Percentiles rank a stretch among this genome's conserved stretches.
phyloP scores from a whole-genome alignment of 2,113 vertebrate genomes.

The Malurus cyaneus region DNA sequence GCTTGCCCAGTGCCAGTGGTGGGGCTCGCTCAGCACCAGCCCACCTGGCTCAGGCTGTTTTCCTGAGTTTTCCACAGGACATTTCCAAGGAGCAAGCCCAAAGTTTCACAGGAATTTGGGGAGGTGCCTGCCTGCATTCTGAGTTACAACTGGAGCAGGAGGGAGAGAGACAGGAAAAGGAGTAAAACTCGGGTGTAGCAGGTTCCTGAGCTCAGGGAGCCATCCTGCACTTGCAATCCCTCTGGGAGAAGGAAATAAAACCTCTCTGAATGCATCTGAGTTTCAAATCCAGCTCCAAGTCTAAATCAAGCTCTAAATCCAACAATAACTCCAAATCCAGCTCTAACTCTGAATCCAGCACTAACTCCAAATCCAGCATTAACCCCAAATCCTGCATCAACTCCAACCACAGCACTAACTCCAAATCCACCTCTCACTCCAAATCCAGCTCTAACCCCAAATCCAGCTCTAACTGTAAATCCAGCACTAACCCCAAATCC shows the following conservation, averaged over 20 bases:
- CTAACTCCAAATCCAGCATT: too few relatives aligned
- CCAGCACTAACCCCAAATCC: too few relatives aligned
- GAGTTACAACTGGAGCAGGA: background rate
- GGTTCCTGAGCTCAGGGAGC: background rate
- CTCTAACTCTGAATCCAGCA: too few relatives aligned
- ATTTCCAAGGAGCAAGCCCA: background rate
- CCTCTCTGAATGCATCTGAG: background rate
- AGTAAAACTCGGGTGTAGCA: background rate
- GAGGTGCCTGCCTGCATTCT: background rate
- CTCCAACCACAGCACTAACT: too few relatives aligned
- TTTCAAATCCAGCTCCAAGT: background rate
- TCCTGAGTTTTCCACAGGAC: background rate
- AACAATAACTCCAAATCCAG: too few relatives aligned
- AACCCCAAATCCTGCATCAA: too few relatives aligned
- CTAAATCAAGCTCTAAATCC: too few relatives aligned
- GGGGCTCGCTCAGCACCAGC: background rate
- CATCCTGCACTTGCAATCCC: background rate
- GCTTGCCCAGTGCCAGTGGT: background rate
- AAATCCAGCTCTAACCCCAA: background rate
- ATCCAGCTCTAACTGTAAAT: too few relatives aligned
- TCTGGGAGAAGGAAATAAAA: background rate
- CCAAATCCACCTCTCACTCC: too few relatives aligned
- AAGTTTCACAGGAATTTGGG: background rate
- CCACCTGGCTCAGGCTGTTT: background rate
- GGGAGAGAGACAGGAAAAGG: background rate